Percentiles rank a stretch among this genome's conserved stretches.
These are phyloP conservation scores for Chalcis sispes DNA, from an alignment of 2,888 invertebrate species.

Conservation along the genomic window DNA sequence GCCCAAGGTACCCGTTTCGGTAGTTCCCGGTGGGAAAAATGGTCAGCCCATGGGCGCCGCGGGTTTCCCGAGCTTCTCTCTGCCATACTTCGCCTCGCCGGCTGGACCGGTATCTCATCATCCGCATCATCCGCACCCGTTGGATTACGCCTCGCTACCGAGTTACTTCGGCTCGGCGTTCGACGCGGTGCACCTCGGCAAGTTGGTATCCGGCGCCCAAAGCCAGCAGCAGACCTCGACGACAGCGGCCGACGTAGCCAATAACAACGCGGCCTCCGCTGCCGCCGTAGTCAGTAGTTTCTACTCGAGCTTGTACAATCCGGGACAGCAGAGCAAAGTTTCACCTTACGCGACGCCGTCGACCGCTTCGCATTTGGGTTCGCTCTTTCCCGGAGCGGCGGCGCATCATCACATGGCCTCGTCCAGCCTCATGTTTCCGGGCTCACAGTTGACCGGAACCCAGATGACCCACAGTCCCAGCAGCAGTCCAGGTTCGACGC, in stretches of 20 bases:
- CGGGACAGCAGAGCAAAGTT: constrained; percentile 76
- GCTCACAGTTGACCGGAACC: constrained; percentile 3
- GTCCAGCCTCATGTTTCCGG: constrained; percentile 38
- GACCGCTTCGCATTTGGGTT: constrained; percentile 56
- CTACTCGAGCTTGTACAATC: constrained; percentile 82
- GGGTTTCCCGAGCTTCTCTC: constrained; percentile 80
- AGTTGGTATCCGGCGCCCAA: constrained; percentile 76
- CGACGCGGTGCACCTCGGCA: constrained; percentile 80
- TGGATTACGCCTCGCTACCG: constrained; percentile 81
- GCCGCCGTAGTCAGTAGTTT: constrained; percentile 83
- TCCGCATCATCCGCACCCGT: constrained; percentile 79
- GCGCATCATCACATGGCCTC: constrained; percentile 28
- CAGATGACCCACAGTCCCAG: constrained; percentile 66
- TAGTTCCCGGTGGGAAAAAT: constrained; percentile 76
- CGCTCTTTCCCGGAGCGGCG: constrained; percentile 37
- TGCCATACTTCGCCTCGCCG: constrained; percentile 79
- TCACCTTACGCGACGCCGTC: constrained; percentile 75
- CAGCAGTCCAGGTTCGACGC: constrained; percentile 67
- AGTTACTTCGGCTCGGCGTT: constrained; percentile 87
- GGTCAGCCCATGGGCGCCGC: constrained; percentile 65
- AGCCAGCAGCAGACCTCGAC: constrained; percentile 77
- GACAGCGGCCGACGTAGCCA: constrained; percentile 76
- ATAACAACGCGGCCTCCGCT: constrained; percentile 75
- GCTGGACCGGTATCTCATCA: constrained; percentile 76
- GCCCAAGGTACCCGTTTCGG: constrained; percentile 86